Conservation (phyloP, 2,113 vertebrate genomes). For the Neomonachus schauinslandi region DNA sequence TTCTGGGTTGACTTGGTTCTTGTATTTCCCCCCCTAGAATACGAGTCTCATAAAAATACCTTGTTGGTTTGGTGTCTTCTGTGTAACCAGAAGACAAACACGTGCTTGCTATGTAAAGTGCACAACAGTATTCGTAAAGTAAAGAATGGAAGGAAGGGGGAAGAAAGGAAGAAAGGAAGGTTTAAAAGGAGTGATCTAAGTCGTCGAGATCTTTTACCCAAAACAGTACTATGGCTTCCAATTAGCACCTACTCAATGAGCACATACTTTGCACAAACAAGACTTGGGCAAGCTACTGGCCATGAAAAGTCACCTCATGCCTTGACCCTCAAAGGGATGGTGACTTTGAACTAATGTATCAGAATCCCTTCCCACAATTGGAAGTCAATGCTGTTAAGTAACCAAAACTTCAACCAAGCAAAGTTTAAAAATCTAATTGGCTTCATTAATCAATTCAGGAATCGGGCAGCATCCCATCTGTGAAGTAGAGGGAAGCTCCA, state of each 20-base stretch:
- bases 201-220: neutral
- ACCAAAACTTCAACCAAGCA: neutral
- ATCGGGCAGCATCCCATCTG: neutral
- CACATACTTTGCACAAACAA: neutral
- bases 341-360: neutral
- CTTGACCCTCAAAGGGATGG: neutral
- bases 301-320: neutral
- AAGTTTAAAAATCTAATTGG: neutral
- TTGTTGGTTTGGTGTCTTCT: neutral
- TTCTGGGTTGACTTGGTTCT: neutral
- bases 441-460: neutral
- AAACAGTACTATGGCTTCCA: neutral
- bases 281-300: neutral
- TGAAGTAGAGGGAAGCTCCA: neutral
- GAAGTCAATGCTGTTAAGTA: neutral
- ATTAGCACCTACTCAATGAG: neutral
- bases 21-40: neutral
- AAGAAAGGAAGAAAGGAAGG: neutral
- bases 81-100: neutral
- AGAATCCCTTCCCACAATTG: neutral
- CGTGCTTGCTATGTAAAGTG: neutral
- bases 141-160: neutral
- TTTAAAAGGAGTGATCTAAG: neutral
- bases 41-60: neutral
- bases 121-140: neutral